These are phyloP conservation scores for Oryzias celebensis DNA, from an alignment of 2,113 vertebrate genomes.

Conservation along the genomic window DNA sequence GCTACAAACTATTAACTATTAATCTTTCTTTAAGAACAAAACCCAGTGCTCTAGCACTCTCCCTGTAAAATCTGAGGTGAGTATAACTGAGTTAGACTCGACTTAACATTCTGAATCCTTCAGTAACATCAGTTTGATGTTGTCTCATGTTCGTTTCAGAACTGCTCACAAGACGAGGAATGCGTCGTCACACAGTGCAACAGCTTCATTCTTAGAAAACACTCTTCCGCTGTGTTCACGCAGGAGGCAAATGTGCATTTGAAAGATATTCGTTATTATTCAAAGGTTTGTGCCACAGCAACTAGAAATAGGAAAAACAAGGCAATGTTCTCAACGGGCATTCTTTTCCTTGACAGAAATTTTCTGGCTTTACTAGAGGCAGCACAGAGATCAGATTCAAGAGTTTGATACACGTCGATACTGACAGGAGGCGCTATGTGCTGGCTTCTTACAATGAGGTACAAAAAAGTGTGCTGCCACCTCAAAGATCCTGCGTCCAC, in stretches of 20 bases:
- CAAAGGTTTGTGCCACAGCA: conserved; percentile 21
- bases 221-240: conserved; percentile 18
- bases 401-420: conserved; percentile 39
- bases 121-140: not conserved
- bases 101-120: not conserved
- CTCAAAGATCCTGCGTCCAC: not conserved
- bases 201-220: conserved; percentile 40
- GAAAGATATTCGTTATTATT: conserved; percentile 14
- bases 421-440: conserved; percentile 36
- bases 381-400: conserved; percentile 24
- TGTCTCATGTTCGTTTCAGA: conserved; percentile 39
- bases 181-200: conserved; percentile 41
- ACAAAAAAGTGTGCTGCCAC: not conserved
- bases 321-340: not conserved
- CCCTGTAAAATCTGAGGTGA: conserved; percentile 23
- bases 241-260: conserved; percentile 50
- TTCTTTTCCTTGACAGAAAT: conserved; percentile 42
- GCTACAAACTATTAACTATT: not conserved
- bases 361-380: conserved; percentile 39
- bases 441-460: conserved; percentile 45
- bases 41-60: conserved; percentile 28
- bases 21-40: conserved; percentile 51
- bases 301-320: not conserved
- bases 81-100: conserved; percentile 6
- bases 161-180: conserved; percentile 6